Evolutionary conservation across 1,140 invertebrate species (phyloP).

Genomic region (Papilio helenus): DNA sequence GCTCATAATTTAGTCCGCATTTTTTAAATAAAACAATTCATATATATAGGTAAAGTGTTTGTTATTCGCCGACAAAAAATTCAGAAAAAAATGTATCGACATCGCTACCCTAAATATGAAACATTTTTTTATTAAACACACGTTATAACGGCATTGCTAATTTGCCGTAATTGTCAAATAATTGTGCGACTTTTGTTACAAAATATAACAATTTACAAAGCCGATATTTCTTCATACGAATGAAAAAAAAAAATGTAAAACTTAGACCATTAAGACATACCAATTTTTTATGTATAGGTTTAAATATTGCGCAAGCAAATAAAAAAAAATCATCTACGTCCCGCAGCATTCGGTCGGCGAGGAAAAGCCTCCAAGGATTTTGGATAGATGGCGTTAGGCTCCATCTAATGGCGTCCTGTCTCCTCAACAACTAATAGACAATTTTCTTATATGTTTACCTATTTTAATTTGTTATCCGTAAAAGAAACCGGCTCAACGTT

Average conservation of each 20-base stretch:
- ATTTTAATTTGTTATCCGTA: constrained; percentile 42
- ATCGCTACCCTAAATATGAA: neutral
- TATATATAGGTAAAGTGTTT: no score
- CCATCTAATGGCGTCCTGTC: constrained; percentile 62
- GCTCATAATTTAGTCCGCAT: no score
- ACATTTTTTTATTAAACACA: neutral
- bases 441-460: constrained; percentile 41
- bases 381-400: constrained; percentile 80
- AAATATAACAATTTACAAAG: neutral
- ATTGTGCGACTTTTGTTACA: neutral
- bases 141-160: neutral
- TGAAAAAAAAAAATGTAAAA: constrained; percentile 7
- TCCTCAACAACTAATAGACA: constrained; percentile 44
- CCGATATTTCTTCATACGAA: neutral
- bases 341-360: constrained; percentile 72
- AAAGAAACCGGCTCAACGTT: constrained; percentile 15
- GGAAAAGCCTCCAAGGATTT: constrained; percentile 79
- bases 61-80: neutral
- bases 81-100: neutral
- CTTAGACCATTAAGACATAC: neutral
- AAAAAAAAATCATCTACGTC: constrained; percentile 57
- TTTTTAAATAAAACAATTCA: no score
- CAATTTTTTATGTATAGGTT: neutral
- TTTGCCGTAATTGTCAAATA: neutral
- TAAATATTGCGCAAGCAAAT: constrained; percentile 2